Evolutionary conservation across 2,888 invertebrate species (phyloP), one percentile per base, ranked within the genome.

Genomic region (Volucella inanis): DNA sequence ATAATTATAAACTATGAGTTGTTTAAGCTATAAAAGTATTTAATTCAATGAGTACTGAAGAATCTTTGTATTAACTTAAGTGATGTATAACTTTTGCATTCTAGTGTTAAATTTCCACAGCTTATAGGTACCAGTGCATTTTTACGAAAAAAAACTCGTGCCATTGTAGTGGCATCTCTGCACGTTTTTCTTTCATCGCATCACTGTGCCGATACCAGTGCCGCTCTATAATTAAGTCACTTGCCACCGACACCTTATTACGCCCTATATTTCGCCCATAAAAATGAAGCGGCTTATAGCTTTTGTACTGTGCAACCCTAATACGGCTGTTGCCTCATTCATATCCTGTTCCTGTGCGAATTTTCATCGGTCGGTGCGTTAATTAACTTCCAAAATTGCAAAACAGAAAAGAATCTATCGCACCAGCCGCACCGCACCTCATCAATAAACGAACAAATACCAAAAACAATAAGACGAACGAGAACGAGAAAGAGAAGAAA

Each of bases 221-320:
- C 86, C 86, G 86, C 86, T 54, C 55, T 86, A 78, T 86, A 82
- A 86, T 86, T 86, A 82, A 86, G 82, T 86, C 80, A 86, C 86
- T 86, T 82, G 86, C 85, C 85, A 82, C 82, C 82, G 82, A 82
- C 86, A 86, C 86, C 82, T 85, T 81, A 71, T 72, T 80, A 72
- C 52, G 72, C 59, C 67, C 81, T 77, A 80, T 81, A 71, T 72
- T 80, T 72, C 52, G 72, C 59, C 67, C 81, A 85, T 85, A 81
- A 81, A 81, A 57, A 68, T 68, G 62, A 85, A 77, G 49, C 85
- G 72, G 50, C 65, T 64, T 70, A 77, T 72, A 75, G 76, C 81
- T 55, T 31, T 62, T 85, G 76, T 77, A 65, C 70, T 67, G 71
- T 85, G 81, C 72, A 81, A 85, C 85, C 85, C 67, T 81, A 77